phyloP scores from a whole-genome alignment of 2,888 invertebrate species.

The Bombyx huttoni region DNA sequence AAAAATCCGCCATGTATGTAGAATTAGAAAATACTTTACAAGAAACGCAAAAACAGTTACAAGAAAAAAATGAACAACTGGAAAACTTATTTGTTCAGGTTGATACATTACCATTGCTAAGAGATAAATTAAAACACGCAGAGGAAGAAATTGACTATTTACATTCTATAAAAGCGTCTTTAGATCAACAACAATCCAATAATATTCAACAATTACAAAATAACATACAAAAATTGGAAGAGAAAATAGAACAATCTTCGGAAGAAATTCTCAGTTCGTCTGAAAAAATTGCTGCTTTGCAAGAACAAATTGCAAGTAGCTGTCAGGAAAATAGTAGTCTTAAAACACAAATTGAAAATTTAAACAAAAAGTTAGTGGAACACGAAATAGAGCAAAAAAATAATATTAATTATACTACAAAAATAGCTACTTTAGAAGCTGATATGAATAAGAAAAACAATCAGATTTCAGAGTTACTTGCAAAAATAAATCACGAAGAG shows the following conservation, averaged over 20 bases:
- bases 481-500: conserved; percentile 39
- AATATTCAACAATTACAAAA: conserved; percentile 26
- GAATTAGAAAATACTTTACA: conserved; percentile 74
- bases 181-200: conserved; percentile 37
- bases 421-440: conserved; percentile 45
- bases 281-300: conserved; percentile 25
- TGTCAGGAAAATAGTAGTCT: conserved; percentile 34
- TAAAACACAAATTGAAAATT: conserved; percentile 35
- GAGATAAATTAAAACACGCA: conserved; percentile 48
- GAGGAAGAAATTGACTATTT: conserved; percentile 49
- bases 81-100: conserved; percentile 44
- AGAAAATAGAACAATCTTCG: conserved; percentile 20
- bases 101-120: conserved; percentile 41
- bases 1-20: conserved; percentile 75
- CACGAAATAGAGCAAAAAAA: conserved; percentile 56
- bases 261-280: conserved; percentile 32
- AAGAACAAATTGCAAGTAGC: conserved; percentile 30
- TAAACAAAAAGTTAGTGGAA: conserved; percentile 52
- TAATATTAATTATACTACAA: conserved; percentile 43
- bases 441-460: conserved; percentile 48
- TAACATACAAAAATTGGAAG: conserved; percentile 30
- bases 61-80: conserved; percentile 33
- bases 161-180: conserved; percentile 30
- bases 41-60: conserved; percentile 41
- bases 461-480: conserved; percentile 39